These are phyloP conservation scores for Atta colombica DNA, from an alignment of 1,140 invertebrate species.

Conservation along the genomic window DNA sequence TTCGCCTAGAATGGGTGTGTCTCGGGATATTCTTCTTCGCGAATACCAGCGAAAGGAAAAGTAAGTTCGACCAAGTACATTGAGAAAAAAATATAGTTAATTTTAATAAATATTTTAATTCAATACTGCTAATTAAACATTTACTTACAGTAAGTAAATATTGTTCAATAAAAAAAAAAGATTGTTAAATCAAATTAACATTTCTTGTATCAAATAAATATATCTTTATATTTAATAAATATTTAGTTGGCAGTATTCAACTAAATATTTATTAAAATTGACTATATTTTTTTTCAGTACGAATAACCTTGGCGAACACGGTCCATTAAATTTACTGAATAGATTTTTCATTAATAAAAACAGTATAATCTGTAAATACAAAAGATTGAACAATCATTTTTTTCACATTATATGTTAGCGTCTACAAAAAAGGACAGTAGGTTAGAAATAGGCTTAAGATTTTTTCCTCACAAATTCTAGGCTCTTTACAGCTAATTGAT, in stretches of 20 bases:
- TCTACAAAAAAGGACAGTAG: background rate
- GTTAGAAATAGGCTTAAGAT: background rate
- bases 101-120: too few relatives aligned
- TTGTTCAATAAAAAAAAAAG: too few relatives aligned
- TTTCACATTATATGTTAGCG: too few relatives aligned
- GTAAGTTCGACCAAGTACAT: background rate
- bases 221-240: too few relatives aligned
- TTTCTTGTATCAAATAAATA: too few relatives aligned
- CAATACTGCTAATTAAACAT: too few relatives aligned
- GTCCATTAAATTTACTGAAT: background rate
- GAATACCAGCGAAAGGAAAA: conserved; percentile 65
- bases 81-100: too few relatives aligned
- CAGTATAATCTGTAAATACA: background rate
- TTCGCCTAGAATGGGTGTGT: conserved; percentile 56
- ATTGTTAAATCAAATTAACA: too few relatives aligned
- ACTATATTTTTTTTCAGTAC: too few relatives aligned
- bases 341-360: background rate
- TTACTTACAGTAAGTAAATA: too few relatives aligned
- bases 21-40: conserved; percentile 28
- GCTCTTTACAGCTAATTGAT: background rate
- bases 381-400: background rate
- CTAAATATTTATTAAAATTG: too few relatives aligned
- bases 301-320: background rate
- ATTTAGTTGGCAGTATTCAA: too few relatives aligned
- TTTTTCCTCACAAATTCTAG: background rate